These are phyloP conservation scores for Sympetrum striolatum DNA, from an alignment of 2,888 invertebrate species.

Conservation along the genomic window DNA sequence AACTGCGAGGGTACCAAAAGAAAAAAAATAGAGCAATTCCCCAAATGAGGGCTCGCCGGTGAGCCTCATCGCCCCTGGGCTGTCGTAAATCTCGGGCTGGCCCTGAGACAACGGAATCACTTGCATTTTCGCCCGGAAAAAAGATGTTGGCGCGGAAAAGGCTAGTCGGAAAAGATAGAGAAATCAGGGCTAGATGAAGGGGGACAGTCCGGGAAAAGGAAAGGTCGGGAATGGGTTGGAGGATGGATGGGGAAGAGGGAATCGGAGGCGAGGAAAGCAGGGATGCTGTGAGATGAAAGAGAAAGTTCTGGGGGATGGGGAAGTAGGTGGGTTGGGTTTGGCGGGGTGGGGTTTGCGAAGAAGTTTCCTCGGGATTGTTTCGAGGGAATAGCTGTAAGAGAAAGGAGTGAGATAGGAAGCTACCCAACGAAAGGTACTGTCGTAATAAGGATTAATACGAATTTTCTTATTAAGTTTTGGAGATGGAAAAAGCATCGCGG, in stretches of 20 bases:
- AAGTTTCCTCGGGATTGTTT: slow-evolving; percentile 3
- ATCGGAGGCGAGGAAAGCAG: background rate
- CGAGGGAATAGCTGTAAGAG: slow-evolving; percentile 6
- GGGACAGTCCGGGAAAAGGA: background rate
- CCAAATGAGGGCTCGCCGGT: too few species aligned
- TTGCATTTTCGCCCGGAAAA: too few species aligned
- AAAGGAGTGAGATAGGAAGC: background rate
- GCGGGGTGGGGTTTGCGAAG: background rate
- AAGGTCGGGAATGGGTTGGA: background rate
- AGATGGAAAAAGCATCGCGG: background rate
- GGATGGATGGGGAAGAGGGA: background rate
- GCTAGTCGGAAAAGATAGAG: too few species aligned
- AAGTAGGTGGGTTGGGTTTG: background rate
- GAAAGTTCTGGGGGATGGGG: background rate
- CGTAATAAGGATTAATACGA: background rate
- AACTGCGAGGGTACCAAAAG: too few species aligned
- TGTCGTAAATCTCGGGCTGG: too few species aligned
- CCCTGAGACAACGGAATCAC: too few species aligned
- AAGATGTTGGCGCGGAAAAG: too few species aligned
- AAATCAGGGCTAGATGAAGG: background rate
- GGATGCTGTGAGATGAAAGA: background rate
- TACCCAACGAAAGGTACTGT: background rate
- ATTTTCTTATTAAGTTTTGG: background rate
- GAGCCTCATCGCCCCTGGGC: too few species aligned
- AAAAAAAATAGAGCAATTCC: too few species aligned